phyloP scores from a whole-genome alignment of 2,113 vertebrate genomes.

The Mesembrinibis cayennensis region DNA sequence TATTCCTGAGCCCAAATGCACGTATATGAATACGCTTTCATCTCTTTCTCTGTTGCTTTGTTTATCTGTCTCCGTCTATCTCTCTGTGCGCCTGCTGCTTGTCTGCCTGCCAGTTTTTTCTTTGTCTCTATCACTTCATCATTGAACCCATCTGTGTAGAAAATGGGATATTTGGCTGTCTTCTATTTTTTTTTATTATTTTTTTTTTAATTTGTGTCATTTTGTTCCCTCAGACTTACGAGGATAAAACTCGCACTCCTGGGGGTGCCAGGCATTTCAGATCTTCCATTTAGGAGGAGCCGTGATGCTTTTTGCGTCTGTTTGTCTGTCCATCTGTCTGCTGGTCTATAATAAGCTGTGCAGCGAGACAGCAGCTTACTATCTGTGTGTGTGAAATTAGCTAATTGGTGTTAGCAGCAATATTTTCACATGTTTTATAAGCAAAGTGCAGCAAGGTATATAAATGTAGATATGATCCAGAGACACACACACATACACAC shows the following conservation, averaged over 20 bases:
- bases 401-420: slow-evolving; percentile 87
- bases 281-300: slow-evolving; percentile 66
- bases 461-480: slow-evolving; percentile 86
- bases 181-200: slow-evolving; percentile 29
- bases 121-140: slow-evolving; percentile 77
- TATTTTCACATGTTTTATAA: slow-evolving; percentile 89
- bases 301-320: slow-evolving; percentile 66
- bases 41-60: slow-evolving; percentile 63
- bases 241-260: slow-evolving; percentile 63
- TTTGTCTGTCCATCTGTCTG: slow-evolving; percentile 80
- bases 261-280: slow-evolving; percentile 64
- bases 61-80: slow-evolving; percentile 66
- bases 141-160: slow-evolving; percentile 72
- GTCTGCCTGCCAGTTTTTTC: slow-evolving; percentile 74
- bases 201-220: slow-evolving; percentile 36
- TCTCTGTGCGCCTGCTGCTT: slow-evolving; percentile 66
- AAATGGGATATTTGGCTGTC: slow-evolving; percentile 66
- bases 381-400: slow-evolving; percentile 81
- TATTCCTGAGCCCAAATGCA: slow-evolving; percentile 31
- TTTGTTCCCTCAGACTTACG: slow-evolving; percentile 56
- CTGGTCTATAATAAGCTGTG: slow-evolving; percentile 75
- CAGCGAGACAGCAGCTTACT: slow-evolving; percentile 77
- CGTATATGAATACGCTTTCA: slow-evolving; percentile 39
- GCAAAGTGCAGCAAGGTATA: slow-evolving; percentile 85
- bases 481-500: slow-evolving; percentile 65